These are phyloP conservation scores for Hippasteria phrygiana DNA, from an alignment of 53 echinoderm and acorn worm genomes.

Conservation along the genomic window DNA sequence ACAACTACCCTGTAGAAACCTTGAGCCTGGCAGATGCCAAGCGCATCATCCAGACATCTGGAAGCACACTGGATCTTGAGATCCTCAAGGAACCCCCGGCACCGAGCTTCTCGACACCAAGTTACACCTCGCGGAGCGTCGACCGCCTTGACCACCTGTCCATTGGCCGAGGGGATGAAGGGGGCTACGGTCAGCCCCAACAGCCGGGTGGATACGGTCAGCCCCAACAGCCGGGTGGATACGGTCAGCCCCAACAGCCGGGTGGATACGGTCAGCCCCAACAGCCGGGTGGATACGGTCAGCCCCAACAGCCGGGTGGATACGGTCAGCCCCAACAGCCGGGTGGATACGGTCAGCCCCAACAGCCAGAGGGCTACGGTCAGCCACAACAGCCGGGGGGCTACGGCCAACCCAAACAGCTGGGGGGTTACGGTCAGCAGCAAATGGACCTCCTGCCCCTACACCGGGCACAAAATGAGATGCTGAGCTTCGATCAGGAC, in stretches of 20 bases:
- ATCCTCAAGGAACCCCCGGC: constrained; percentile 65
- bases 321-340: constrained; percentile 11
- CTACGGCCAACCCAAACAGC: neutral
- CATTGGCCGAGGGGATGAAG: constrained; percentile 24
- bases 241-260: neutral
- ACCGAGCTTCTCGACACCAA: constrained; percentile 33
- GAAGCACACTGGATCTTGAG: constrained; percentile 77
- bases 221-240: neutral
- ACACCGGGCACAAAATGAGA: neutral
- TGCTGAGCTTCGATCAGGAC: neutral
- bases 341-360: too few species aligned
- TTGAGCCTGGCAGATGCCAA: constrained; percentile 86
- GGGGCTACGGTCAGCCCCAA: constrained; percentile 9
- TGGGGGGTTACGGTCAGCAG: neutral
- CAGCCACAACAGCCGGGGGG: neutral
- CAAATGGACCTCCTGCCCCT: neutral
- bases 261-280: neutral
- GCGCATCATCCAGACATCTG: constrained; percentile 80
- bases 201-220: too few species aligned
- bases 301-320: constrained; percentile 11
- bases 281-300: neutral
- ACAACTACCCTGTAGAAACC: constrained; percentile 82
- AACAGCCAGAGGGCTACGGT: neutral
- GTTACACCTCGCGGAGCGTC: constrained; percentile 4
- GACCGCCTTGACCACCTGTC: constrained; percentile 47